Conservation (phyloP, 2,888 invertebrate genomes). For the Andricus curvator region DNA sequence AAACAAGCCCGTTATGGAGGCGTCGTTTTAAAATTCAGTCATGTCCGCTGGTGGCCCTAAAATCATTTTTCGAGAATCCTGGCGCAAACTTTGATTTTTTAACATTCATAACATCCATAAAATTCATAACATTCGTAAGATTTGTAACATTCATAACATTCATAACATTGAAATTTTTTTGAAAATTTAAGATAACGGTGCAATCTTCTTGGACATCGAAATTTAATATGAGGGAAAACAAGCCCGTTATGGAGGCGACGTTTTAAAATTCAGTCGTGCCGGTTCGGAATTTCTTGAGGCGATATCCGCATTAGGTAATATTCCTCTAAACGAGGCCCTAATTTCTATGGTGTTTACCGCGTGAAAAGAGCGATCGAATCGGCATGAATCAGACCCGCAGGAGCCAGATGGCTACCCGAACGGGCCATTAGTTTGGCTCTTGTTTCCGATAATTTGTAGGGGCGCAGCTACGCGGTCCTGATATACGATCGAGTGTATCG, state of each 20-base stretch:
- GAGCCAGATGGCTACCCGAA: slow-evolving; percentile 69
- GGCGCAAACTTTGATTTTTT: no score
- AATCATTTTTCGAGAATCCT: no score
- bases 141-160: no score
- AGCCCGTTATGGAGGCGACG: not conserved
- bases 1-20: not conserved
- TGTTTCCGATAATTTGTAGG: slow-evolving; percentile 76
- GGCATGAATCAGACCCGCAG: slow-evolving; percentile 70
- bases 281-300: slow-evolving; percentile 44
- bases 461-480: slow-evolving; percentile 66
- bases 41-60: no score
- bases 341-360: slow-evolving; percentile 65
- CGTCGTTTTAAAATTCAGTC: no score
- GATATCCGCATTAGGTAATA: slow-evolving; percentile 52
- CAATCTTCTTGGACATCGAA: no score
- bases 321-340: slow-evolving; percentile 55
- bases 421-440: slow-evolving; percentile 71
- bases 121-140: no score
- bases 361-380: slow-evolving; percentile 66
- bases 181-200: no score
- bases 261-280: slow-evolving; percentile 14
- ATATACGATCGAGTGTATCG: slow-evolving; percentile 72
- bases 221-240: no score
- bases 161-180: no score
- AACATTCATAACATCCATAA: no score